A percentile compares a stretch with the other conserved stretches of the same genome.
Evolutionary conservation across 2,888 invertebrate genomes (phyloP).

Genomic region (Athalia cordata): DNA sequence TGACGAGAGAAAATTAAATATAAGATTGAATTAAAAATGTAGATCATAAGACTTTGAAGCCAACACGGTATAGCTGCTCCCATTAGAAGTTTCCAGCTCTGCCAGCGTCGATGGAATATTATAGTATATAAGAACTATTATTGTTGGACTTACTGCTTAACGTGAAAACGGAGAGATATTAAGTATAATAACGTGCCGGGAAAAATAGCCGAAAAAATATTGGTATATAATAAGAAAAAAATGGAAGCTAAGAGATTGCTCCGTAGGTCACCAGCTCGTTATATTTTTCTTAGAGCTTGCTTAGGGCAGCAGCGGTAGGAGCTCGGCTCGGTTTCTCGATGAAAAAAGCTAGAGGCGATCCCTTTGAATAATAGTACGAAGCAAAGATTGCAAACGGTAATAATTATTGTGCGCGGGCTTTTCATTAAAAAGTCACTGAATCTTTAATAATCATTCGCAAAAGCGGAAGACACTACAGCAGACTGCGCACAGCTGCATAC

Average conservation of each 20-base stretch:
- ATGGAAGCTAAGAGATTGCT: slow-evolving; percentile 14
- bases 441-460: slow-evolving; percentile 56
- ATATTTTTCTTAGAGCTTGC: slow-evolving; percentile 16
- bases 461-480: not conserved
- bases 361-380: slow-evolving; percentile 57
- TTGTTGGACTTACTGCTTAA: slow-evolving; percentile 32
- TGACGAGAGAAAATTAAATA: not conserved
- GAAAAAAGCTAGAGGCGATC: slow-evolving; percentile 54
- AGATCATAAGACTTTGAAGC: not conserved
- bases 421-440: slow-evolving; percentile 61
- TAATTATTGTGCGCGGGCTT: slow-evolving; percentile 62
- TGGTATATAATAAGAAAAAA: slow-evolving; percentile 18
- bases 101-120: slow-evolving; percentile 6
- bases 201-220: slow-evolving; percentile 39
- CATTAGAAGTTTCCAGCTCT: slow-evolving; percentile 26
- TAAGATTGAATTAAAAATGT: slow-evolving; percentile 21
- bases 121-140: slow-evolving; percentile 16
- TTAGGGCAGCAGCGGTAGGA: slow-evolving; percentile 12
- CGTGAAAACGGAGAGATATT: slow-evolving; percentile 37
- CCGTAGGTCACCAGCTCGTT: slow-evolving; percentile 30
- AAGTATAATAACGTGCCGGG: slow-evolving; percentile 36
- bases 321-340: not conserved
- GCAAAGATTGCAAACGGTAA: slow-evolving; percentile 65
- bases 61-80: slow-evolving; percentile 3
- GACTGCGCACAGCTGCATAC: not conserved